phyloP scores from a whole-genome alignment of 2,888 invertebrate genomes.

The Hybos culiciformis region DNA sequence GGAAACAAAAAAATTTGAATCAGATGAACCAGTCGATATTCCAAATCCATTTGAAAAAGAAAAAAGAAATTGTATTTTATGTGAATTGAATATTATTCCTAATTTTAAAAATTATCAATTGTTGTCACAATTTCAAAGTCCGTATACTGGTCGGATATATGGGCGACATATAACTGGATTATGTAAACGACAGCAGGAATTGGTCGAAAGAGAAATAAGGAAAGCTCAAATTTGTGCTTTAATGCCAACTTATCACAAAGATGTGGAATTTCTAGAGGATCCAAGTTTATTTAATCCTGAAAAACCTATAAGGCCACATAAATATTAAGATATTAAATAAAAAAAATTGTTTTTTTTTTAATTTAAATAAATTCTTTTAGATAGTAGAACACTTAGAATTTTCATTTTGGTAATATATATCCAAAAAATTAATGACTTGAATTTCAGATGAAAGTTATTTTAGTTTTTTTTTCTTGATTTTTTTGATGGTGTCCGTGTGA shows the following conservation, averaged over 20 bases:
- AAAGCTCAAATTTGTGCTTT: constrained; percentile 66
- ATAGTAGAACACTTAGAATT: too few species aligned
- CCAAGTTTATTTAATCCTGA: constrained; percentile 85
- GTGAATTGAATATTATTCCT: constrained; percentile 64
- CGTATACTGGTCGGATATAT: constrained; percentile 85
- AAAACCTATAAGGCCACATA: constrained; percentile 64
- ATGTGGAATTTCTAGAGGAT: constrained; percentile 66
- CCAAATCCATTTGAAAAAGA: constrained; percentile 72
- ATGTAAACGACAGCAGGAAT: constrained; percentile 65
- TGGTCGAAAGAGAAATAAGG: constrained; percentile 56
- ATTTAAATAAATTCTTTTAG: too few species aligned
- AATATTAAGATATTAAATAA: too few species aligned
- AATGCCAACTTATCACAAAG: constrained; percentile 74
- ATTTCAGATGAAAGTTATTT: too few species aligned
- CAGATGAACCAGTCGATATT: constrained; percentile 40
- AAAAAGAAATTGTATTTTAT: constrained; percentile 61
- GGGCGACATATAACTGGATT: constrained; percentile 88
- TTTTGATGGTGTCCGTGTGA: too few species aligned
- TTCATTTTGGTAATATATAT: too few species aligned
- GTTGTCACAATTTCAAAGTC: constrained; percentile 90
- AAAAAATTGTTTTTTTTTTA: too few species aligned
- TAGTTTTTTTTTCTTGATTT: too few species aligned
- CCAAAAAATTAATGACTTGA: too few species aligned
- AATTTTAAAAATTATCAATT: constrained; percentile 86
- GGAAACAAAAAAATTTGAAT: neutral